Conservation (phyloP, 2,113 vertebrate species). For the Neolamprologus longior region DNA sequence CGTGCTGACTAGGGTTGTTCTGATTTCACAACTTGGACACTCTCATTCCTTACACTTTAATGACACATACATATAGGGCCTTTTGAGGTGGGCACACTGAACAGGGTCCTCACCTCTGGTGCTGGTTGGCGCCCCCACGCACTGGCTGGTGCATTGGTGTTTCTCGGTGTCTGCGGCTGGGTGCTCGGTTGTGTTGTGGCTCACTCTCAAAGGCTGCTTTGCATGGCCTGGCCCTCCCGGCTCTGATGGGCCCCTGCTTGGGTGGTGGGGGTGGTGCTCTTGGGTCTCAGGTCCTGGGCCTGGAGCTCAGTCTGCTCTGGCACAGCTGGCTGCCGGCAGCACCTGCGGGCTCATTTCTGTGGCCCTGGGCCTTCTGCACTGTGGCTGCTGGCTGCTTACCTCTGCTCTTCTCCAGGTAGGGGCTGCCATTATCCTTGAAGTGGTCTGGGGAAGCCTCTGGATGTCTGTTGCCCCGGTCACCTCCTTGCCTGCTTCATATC, state of each 20-base stretch:
- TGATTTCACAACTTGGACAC: background rate
- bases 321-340: background rate
- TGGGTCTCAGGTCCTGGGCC: background rate
- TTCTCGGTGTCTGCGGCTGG: background rate
- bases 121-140: background rate
- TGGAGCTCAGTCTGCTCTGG: background rate
- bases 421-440: background rate
- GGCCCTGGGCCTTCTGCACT: background rate
- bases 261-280: background rate
- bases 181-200: background rate
- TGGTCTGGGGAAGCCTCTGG: background rate
- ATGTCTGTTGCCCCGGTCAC: background rate
- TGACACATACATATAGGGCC: background rate
- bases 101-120: background rate
- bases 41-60: background rate
- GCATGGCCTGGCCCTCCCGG: background rate
- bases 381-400: background rate
- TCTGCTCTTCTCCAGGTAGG: background rate
- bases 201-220: background rate
- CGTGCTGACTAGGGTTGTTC: fast-evolving
- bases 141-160: background rate
- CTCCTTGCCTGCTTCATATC: background rate
- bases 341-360: background rate
- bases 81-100: background rate
- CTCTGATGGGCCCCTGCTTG: background rate